Conservation (phyloP, 2,888 invertebrate genomes). For the Oxyteleia sp. region DNA sequence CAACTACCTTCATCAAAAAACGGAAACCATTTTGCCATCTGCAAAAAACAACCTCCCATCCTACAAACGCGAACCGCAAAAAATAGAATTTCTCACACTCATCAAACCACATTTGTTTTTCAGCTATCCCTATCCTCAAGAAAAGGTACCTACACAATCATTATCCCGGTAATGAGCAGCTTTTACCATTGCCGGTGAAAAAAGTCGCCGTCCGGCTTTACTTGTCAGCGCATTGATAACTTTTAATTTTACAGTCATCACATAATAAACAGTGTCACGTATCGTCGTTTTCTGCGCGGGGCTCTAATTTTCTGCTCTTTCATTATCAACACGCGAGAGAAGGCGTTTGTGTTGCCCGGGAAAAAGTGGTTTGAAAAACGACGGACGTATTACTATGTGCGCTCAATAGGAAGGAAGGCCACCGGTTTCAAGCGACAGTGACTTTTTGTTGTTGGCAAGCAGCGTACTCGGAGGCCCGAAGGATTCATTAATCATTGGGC, state of each 20-base stretch:
- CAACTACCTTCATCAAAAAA: too few relatives aligned
- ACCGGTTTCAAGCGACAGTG: constrained; percentile 9
- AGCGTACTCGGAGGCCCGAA: too few relatives aligned
- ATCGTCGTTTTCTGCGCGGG: constrained; percentile 39
- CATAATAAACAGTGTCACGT: constrained; percentile 31
- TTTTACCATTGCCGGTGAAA: constrained; percentile 10
- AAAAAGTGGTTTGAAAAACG: constrained; percentile 23
- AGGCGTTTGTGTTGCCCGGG: background rate
- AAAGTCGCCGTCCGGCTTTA: background rate
- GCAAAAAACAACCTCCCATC: too few relatives aligned
- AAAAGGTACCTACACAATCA: background rate
- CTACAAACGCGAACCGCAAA: too few relatives aligned
- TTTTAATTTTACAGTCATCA: constrained; percentile 5
- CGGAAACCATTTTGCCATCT: too few relatives aligned
- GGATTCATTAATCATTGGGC: too few relatives aligned
- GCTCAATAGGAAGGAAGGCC: constrained; percentile 3
- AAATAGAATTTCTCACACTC: too few relatives aligned
- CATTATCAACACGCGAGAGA: constrained; percentile 20
- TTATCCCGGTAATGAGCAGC: constrained; percentile 6
- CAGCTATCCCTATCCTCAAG: background rate
- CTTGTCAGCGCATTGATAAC: constrained; percentile 7
- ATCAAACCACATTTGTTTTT: background rate
- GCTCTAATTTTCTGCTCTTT: constrained; percentile 27
- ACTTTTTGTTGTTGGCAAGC: too few relatives aligned
- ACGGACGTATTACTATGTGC: too few relatives aligned